Evolutionary conservation across 2,888 invertebrate genomes (phyloP).

Genomic region (Crossocerus cetratus): DNA sequence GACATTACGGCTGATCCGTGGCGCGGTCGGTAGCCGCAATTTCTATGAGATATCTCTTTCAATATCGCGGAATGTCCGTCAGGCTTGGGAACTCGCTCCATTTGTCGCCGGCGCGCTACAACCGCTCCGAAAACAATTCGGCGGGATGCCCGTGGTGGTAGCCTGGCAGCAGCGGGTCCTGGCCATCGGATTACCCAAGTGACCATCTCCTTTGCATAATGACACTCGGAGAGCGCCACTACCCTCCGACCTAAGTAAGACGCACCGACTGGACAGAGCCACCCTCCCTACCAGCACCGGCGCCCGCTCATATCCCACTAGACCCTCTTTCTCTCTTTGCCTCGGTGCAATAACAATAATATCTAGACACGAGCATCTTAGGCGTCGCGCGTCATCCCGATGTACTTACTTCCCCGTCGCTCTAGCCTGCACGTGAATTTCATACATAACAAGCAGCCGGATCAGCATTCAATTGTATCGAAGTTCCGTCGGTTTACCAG

Average conservation of each 20-base stretch:
- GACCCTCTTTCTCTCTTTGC: too few relatives aligned
- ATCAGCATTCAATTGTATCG: conserved; percentile 72
- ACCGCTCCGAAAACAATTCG: conserved; percentile 66
- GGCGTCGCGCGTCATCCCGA: conserved; percentile 41
- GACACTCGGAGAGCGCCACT: conserved; percentile 58
- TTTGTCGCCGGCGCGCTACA: conserved; percentile 49
- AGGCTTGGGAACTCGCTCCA: conserved; percentile 65
- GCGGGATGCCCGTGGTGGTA: conserved; percentile 72
- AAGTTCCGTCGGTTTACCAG: conserved; percentile 23
- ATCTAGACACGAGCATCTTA: conserved; percentile 56
- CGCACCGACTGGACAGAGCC: not conserved
- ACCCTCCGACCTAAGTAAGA: conserved; percentile 12
- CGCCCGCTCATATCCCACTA: not conserved
- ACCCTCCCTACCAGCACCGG: not conserved
- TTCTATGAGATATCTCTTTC: conserved; percentile 74
- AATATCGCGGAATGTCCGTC: conserved; percentile 75
- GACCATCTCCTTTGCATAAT: conserved; percentile 77
- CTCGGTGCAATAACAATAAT: conserved; percentile 66
- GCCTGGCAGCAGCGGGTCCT: conserved; percentile 28
- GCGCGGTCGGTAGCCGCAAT: conserved; percentile 33
- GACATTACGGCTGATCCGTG: too few relatives aligned
- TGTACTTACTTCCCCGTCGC: conserved; percentile 32
- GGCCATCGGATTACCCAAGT: conserved; percentile 70
- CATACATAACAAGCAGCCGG: conserved; percentile 70
- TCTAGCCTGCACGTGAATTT: conserved; percentile 63